phyloP scores from a whole-genome alignment of 1,140 invertebrate species.

The Paracyclopina nana region DNA sequence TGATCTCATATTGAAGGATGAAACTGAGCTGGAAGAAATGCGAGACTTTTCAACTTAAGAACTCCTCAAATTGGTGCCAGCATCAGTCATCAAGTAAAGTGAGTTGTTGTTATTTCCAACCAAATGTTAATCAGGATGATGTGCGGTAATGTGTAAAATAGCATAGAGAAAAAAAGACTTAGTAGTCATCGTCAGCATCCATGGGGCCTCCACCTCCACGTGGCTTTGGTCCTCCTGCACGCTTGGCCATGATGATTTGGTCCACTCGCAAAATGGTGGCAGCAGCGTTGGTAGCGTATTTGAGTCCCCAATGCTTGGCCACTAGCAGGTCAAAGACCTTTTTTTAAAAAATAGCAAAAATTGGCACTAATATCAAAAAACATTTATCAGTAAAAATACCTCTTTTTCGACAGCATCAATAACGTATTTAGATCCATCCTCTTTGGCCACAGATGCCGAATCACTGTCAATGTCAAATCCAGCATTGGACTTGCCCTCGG shows the following conservation, averaged over 20 bases:
- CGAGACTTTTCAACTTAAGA: too few relatives aligned
- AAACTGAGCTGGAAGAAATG: too few relatives aligned
- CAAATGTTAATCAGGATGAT: too few relatives aligned
- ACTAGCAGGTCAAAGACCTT: conserved; percentile 57
- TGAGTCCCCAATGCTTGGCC: conserved; percentile 78
- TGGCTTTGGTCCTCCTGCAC: conserved; percentile 80
- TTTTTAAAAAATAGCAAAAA: conserved; percentile 14
- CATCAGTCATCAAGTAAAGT: too few relatives aligned
- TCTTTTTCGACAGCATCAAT: neutral
- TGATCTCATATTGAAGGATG: too few relatives aligned
- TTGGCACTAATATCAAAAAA: conserved; percentile 11
- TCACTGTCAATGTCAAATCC: conserved; percentile 68
- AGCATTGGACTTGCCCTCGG: conserved; percentile 54
- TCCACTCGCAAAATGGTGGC: conserved; percentile 86
- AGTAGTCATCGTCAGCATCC: conserved; percentile 47
- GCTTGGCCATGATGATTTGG: conserved; percentile 96
- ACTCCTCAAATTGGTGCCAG: too few relatives aligned
- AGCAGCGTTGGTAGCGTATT: conserved; percentile 81
- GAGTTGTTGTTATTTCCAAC: too few relatives aligned
- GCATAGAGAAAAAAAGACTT: too few relatives aligned
- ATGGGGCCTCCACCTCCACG: conserved; percentile 33
- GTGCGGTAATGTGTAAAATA: too few relatives aligned
- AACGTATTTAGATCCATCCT: too few relatives aligned
- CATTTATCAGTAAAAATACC: neutral
- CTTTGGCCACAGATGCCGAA: conserved; percentile 22